Conservation (phyloP, 2,797 vertebrate genomes). For the Enteromius thamalakanensis region DNA sequence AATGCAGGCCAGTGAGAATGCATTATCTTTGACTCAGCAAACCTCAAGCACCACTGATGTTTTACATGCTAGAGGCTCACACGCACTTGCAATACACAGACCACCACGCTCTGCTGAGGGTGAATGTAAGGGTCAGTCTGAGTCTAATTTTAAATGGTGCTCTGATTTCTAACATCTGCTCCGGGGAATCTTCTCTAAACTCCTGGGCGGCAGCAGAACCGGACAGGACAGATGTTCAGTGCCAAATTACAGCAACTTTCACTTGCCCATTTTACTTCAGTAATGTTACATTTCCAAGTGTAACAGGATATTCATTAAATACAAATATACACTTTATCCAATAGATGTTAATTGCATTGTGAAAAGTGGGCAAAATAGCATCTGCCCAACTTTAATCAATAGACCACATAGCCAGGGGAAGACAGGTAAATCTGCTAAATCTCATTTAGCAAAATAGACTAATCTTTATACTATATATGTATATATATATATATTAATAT, state of each 20-base stretch:
- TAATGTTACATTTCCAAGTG: constrained; percentile 6
- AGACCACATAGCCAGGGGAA: background rate
- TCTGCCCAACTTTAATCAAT: constrained; percentile 2
- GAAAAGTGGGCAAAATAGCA: background rate
- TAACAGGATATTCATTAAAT: background rate
- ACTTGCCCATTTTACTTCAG: background rate
- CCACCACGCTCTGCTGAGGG: background rate
- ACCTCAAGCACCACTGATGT: constrained; percentile 13
- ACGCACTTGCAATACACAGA: constrained; percentile 8
- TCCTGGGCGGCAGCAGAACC: background rate
- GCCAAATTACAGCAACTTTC: background rate
- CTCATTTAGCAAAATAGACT: background rate
- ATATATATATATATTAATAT: background rate
- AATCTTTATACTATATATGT: background rate
- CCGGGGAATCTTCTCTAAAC: background rate
- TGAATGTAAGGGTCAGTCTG: constrained; percentile 13
- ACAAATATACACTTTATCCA: constrained; percentile 9
- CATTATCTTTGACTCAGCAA: constrained; percentile 36
- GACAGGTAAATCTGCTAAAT: background rate
- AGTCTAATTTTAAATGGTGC: constrained; percentile 15
- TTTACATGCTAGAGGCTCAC: constrained; percentile 26
- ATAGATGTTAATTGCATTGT: constrained; percentile 11
- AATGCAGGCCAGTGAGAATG: background rate
- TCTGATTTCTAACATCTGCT: constrained; percentile 22
- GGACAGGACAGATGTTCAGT: constrained; percentile 4